These are phyloP conservation scores for Diadophis punctatus DNA, from an alignment of 2,113 vertebrate genomes.

Conservation along the genomic window DNA sequence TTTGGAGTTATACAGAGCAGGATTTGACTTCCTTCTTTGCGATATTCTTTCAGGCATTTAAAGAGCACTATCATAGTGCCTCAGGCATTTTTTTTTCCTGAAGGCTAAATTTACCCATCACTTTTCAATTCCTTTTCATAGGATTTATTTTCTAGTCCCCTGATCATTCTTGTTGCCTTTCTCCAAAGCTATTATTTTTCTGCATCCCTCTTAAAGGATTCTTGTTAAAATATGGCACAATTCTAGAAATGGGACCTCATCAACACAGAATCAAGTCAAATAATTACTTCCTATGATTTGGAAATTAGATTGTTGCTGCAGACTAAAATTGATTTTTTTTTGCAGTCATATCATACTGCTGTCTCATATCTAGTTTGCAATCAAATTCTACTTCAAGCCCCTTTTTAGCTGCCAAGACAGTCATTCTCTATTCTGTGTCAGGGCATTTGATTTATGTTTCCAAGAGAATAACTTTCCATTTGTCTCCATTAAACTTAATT, in stretches of 20 bases:
- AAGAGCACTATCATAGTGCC: background rate
- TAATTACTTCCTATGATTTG: background rate
- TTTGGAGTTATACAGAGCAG: background rate
- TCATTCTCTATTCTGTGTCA: background rate
- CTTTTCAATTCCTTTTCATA: background rate
- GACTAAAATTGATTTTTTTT: background rate
- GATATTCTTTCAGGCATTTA: background rate
- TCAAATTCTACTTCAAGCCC: background rate
- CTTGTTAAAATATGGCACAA: background rate
- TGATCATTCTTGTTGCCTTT: background rate
- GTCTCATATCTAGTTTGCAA: background rate
- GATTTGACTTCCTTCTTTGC: background rate
- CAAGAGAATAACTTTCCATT: background rate
- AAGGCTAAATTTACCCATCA: background rate
- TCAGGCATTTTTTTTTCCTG: background rate
- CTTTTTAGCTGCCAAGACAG: background rate
- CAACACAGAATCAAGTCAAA: background rate
- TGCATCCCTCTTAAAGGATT: background rate
- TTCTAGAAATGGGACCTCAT: background rate
- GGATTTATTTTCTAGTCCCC: background rate
- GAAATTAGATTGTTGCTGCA: background rate
- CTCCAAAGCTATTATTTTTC: background rate
- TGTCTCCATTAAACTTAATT: background rate
- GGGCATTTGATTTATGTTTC: background rate
- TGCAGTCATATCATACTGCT: background rate